Evolutionary conservation across 2,888 invertebrate species (phyloP), one percentile per base, ranked within the genome.

Genomic region (Patella ulyssiponensis): DNA sequence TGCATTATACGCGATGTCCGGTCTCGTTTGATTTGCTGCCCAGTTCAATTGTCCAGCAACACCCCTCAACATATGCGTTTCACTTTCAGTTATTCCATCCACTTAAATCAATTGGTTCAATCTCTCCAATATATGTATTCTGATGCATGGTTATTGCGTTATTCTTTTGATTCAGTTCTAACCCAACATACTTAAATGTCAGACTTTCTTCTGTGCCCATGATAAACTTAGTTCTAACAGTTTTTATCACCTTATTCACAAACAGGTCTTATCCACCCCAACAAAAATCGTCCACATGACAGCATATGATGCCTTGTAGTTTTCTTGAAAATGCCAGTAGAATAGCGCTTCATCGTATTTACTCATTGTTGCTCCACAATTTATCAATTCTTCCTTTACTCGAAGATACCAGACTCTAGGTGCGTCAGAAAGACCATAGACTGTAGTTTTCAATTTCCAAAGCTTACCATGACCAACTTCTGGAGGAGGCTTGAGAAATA

Each of bases 361-460:
- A 14, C 58, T 53, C 73, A 33, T 58, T 20, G 15, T 71, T 71
- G 54, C 73, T 56, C 75, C 27, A 71, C 20, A 33, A 20, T 64
- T n/a, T 15, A 64, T 64, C 64, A n/a, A 23, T 64, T 64, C 64
- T 23, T 64, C 64, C 23, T 64, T 58, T 23, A 78, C 75, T 14
- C 52, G 54, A 7, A 54, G 44, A 44, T 74, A 74, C 74, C 74
- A 77, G 14, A 70, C 52, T 51, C 52, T 7, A 12, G 78, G 76
- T 54, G 76, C 78, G 69, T 79, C 79, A 51, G 53, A 44, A 11
- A 79, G 54, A 52, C 73, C 78, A 51, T 79, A 79, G 2, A 76
- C 73, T 71, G 71, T 71, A 44, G 70, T 76, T 15, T 76, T 23
- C 11, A 76, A 20, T 52, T 70, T 69, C 70, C 75, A 70, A 2